Base-by-base conservation (phyloP, 1,140 invertebrate species). In the Rhyacophila brunnea region DNA sequence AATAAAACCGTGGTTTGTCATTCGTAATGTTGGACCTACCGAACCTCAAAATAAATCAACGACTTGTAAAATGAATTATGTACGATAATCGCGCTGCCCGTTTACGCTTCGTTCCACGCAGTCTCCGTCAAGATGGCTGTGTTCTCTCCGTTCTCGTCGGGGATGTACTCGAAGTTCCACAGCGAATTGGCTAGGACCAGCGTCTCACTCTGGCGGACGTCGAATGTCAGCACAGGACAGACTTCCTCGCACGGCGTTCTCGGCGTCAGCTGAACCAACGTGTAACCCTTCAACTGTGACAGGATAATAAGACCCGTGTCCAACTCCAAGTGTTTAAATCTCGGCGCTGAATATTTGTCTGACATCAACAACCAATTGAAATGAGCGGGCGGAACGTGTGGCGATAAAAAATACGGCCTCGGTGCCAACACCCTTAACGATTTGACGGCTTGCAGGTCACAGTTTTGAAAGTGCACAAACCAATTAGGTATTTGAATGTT, bases 381-480 rank as follows among this genome's bases (percentile, higher is more conserved):
- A 61, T 89, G 85, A 0, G 87, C 85, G 4, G 89, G 86, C 32
- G 88, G 86, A 1, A 91, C 83, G 46, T 87, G 84, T 15, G 85
- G 82, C 1, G 90, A 87, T 1, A 92, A 70, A 69, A 91, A 90
- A 56, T 89, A 87, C 0, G 90, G 90, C 17, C 88, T 74, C 18
- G 85, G 82, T 36, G 89, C 89, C 38, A 89, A 82, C 38, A 84
- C 81, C 14, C 89, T 72, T 5, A 90, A 77, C 0, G 83, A 83
- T 70, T 90, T 91, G 0, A 91, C 87, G 0, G 87, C 87, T 51
- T 85, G 79, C 18, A 86, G 85, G 58, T 91, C 87, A 68, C 91
- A 94, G 69, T 93, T 93, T 74, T 92, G 89, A 83, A 91, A 92
- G 66, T 92, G 89, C 1, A 90, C 84, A 70, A 90, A 93, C 85